Conservation (phyloP, 2,113 vertebrate genomes). For the Carettochelys insculpta region DNA sequence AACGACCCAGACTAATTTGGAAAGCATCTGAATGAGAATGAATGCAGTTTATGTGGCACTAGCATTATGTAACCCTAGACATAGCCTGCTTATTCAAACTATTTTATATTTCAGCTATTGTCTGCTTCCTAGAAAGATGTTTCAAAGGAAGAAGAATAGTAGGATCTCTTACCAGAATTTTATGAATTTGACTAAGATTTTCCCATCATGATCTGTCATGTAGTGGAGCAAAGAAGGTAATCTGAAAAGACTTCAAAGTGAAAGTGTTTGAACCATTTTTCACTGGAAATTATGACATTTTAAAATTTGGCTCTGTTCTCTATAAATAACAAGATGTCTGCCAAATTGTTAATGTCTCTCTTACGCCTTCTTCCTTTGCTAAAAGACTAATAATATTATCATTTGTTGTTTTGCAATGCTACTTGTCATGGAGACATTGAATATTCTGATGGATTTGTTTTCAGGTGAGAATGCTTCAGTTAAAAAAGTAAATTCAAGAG, state of each 20-base stretch:
- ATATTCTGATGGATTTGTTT: background rate
- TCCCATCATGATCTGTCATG: background rate
- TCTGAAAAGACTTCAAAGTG: background rate
- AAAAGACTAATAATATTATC: background rate
- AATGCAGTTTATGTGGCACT: background rate
- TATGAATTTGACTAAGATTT: background rate
- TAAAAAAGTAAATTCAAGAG: background rate
- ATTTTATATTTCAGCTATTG: background rate
- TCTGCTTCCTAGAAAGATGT: background rate
- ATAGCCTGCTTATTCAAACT: background rate
- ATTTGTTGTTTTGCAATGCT: background rate
- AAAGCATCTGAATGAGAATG: conserved; percentile 43
- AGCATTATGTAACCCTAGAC: background rate
- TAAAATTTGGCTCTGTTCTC: background rate
- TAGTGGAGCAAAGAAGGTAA: fast-evolving
- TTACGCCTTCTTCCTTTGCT: background rate
- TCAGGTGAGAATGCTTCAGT: background rate
- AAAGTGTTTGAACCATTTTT: background rate
- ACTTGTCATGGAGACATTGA: background rate
- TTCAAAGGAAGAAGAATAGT: background rate
- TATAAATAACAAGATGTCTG: background rate
- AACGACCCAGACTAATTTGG: background rate
- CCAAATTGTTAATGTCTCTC: background rate
- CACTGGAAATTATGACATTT: background rate
- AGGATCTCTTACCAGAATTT: background rate